Evolutionary conservation across 2,888 invertebrate species (phyloP).

Genomic region (Meta bourneti): DNA sequence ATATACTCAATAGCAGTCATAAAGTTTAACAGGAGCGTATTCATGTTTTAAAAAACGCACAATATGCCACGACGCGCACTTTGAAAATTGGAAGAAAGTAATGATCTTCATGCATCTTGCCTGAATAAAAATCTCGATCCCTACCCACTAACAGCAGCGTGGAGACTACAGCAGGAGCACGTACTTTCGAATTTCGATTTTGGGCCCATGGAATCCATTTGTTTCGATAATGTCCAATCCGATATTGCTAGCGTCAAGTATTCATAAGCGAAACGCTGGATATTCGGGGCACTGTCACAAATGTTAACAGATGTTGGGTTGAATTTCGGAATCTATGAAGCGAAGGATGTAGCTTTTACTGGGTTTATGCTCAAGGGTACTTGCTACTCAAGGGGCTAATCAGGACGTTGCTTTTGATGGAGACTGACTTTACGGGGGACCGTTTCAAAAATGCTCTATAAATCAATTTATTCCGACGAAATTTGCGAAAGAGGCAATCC

Average conservation of each 20-base stretch:
- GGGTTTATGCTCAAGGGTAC: no score
- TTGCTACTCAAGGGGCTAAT: neutral
- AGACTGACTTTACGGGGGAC: neutral
- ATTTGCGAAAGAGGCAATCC: no score
- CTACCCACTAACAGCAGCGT: no score
- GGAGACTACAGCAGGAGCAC: no score
- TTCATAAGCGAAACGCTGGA: slow-evolving; percentile 10
- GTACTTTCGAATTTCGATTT: neutral
- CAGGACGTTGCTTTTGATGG: neutral
- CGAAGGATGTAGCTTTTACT: neutral
- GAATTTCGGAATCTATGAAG: neutral
- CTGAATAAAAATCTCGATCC: no score
- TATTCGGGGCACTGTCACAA: slow-evolving; percentile 2
- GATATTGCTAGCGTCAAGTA: slow-evolving; percentile 33
- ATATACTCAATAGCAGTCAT: no score
- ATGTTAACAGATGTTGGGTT: neutral
- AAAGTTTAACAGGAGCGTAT: no score
- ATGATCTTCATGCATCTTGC: no score
- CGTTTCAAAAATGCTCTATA: neutral
- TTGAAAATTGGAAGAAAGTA: no score
- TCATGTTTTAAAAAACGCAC: no score
- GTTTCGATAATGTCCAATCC: neutral
- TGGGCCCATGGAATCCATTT: neutral
- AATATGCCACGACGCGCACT: no score
- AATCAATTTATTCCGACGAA: no score